Base-by-base conservation (phyloP, 2,888 invertebrate genomes). In the Cosmia trapezina region DNA sequence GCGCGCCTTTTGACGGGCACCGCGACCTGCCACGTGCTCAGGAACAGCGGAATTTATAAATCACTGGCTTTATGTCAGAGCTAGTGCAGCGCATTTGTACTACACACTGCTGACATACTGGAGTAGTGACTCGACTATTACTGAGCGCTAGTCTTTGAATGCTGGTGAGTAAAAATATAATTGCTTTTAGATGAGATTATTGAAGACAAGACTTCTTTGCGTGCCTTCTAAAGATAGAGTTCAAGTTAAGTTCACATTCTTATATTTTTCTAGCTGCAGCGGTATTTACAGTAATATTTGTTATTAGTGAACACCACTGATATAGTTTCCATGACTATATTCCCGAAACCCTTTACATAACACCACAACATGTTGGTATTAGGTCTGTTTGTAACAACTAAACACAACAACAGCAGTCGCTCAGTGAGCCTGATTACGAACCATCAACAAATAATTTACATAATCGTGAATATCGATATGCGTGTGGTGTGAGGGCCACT, bases 1-100 rank as follows among this genome's bases (percentile, higher is more conserved):
- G 83, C 80, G 73, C 79, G 83, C 86, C 88, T 84, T 83, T 86
- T 87, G 84, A 83, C 83, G 68, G 70, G 75, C 47, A 76, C 62
- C 37, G 43, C 57, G 70, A 61, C 61, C 33, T 62, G 65, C 28
- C 53, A 28, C 54, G 43, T 49, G 57, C 47, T 14, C 51, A 45
- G 14, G 37, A 19, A 37, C 41, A 41, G 37, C 17, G 43, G 60
- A 81, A 76, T 86, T 76, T 84, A 75, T 84, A 81, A 73, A 78
- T 70, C 85, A 66, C 62, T 66, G 51, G 59, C 53, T 70, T 51
- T 60, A 51, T 43, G 61, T 59, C 59, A 62, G 65, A 41, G 41
- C 22, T 51, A 54, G 17, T 37, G 49, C 54, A 61, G 37, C n/a
- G 28, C 65, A 45, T 47, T 57, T 71, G 37, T 68, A 49, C 22